These are phyloP conservation scores for Andrena marginata DNA, from an alignment of 2,888 invertebrate species.

Conservation along the genomic window DNA sequence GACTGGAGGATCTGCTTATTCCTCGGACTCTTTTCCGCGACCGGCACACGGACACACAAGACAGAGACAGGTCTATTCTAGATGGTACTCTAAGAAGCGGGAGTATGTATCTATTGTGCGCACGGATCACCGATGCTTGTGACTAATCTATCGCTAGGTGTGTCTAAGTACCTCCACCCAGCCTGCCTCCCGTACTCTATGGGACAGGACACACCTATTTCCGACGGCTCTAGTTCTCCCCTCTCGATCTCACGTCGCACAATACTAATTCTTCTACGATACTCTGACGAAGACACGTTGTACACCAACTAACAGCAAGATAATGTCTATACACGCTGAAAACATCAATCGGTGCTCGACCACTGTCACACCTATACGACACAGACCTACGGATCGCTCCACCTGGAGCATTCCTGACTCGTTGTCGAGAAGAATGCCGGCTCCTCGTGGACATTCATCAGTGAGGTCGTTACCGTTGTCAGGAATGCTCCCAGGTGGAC, in stretches of 20 bases:
- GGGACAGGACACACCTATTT: slow-evolving; percentile 28
- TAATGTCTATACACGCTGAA: slow-evolving; percentile 30
- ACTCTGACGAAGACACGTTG: slow-evolving; percentile 25
- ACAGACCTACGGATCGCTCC: slow-evolving; percentile 8
- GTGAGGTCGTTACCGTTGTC: neutral
- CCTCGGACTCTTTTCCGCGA: neutral
- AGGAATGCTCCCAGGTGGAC: slow-evolving; percentile 1
- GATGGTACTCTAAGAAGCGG: slow-evolving; percentile 71
- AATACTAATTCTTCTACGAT: slow-evolving; percentile 53
- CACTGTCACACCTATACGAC: slow-evolving; percentile 43
- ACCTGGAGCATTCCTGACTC: slow-evolving; percentile 33
- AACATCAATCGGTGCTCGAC: slow-evolving; percentile 37
- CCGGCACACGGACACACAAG: slow-evolving; percentile 6
- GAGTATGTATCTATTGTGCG: slow-evolving; percentile 57
- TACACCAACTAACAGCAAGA: slow-evolving; percentile 35
- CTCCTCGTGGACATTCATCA: neutral
- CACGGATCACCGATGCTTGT: slow-evolving; percentile 35
- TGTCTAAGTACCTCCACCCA: slow-evolving; percentile 34
- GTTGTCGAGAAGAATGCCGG: neutral
- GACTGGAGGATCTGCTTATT: neutral
- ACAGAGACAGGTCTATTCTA: slow-evolving; percentile 48
- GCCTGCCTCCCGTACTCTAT: slow-evolving; percentile 46
- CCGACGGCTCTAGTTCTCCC: slow-evolving; percentile 41
- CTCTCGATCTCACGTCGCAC: slow-evolving; percentile 25
- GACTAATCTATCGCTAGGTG: slow-evolving; percentile 52